Evolutionary conservation across 1,140 invertebrate genomes (phyloP).

Genomic region (Capitella teleta): DNA sequence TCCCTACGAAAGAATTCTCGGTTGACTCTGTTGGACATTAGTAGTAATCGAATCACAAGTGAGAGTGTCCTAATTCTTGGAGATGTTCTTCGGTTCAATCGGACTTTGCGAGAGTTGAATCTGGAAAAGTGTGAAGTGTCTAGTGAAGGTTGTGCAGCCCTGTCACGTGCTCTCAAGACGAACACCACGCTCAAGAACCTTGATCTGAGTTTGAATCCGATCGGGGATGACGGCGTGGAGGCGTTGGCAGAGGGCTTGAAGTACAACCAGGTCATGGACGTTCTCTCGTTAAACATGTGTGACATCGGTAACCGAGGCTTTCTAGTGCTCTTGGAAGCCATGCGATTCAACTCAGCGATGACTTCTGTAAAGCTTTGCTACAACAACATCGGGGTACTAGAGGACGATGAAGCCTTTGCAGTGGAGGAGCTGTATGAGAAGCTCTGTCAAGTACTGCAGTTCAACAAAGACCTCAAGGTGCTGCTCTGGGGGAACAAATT

Average conservation of each 20-base stretch:
- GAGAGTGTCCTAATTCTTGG: constrained; percentile 21
- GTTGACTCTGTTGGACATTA: constrained; percentile 27
- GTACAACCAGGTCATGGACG: constrained; percentile 28
- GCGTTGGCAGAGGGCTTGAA: constrained; percentile 27
- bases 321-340: constrained; percentile 26
- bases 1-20: constrained; percentile 21
- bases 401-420: constrained; percentile 14
- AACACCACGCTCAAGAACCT: constrained; percentile 27
- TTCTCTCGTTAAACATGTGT: constrained; percentile 36
- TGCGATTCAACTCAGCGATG: constrained; percentile 9
- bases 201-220: constrained; percentile 32
- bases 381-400: constrained; percentile 12
- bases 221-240: constrained; percentile 25
- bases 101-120: constrained; percentile 24
- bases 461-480: constrained; percentile 34
- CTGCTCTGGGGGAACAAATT: constrained; percentile 37
- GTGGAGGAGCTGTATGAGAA: constrained; percentile 29
- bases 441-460: constrained; percentile 30
- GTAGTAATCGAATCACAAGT: constrained; percentile 29
- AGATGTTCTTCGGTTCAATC: constrained; percentile 28
- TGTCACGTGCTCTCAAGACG: constrained; percentile 24
- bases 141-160: constrained; percentile 18
- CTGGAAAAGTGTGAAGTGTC: constrained; percentile 36
- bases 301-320: constrained; percentile 36
- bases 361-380: constrained; percentile 10